phyloP scores from a whole-genome alignment of 2,888 invertebrate genomes.

The Tanytarsus gracilentus region DNA sequence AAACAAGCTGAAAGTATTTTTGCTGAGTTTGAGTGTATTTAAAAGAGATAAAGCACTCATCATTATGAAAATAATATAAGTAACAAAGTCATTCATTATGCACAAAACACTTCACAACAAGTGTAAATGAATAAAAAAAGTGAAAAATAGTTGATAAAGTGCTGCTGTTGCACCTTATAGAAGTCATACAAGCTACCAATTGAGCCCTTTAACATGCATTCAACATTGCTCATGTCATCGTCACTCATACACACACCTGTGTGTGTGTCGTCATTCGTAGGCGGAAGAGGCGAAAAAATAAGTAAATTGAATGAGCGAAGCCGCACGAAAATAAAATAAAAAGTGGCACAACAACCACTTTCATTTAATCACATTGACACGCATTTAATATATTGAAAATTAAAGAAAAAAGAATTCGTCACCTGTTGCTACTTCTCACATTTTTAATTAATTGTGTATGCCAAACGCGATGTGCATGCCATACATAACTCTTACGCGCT shows the following conservation, averaged over 20 bases:
- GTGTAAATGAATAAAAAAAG: too few relatives aligned
- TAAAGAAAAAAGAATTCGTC: conserved; percentile 4
- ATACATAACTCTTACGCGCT: neutral
- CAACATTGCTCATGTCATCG: neutral
- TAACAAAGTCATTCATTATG: too few relatives aligned
- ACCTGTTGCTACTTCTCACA: too few relatives aligned
- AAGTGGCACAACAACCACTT: conserved; percentile 13
- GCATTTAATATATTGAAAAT: conserved; percentile 5
- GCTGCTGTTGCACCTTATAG: too few relatives aligned
- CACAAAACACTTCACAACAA: too few relatives aligned
- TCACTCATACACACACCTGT: neutral
- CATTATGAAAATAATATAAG: too few relatives aligned
- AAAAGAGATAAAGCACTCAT: too few relatives aligned
- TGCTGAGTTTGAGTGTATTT: too few relatives aligned
- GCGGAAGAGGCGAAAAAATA: neutral
- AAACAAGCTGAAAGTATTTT: too few relatives aligned
- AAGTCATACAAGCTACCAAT: neutral
- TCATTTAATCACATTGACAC: conserved; percentile 19
- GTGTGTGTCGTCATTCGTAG: neutral
- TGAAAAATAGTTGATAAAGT: too few relatives aligned
- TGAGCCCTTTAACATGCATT: neutral
- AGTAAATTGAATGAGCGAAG: neutral
- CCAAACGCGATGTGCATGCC: neutral
- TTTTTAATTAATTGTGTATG: conserved; percentile 9
- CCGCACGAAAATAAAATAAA: neutral